phyloP scores from a whole-genome alignment of 2,113 vertebrate genomes.

The Struthidea cinerea region DNA sequence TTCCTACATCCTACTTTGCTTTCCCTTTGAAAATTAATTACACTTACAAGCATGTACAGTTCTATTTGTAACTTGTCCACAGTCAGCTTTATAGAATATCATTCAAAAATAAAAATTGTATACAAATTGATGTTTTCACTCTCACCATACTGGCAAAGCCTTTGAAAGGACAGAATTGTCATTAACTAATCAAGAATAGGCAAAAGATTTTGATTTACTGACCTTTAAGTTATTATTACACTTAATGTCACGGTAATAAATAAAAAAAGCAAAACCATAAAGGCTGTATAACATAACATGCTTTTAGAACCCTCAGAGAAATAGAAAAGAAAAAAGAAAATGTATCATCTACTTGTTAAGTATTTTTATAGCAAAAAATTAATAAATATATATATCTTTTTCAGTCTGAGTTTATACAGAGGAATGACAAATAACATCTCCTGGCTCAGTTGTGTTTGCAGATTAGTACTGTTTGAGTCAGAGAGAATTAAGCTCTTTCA shows the following conservation, averaged over 20 bases:
- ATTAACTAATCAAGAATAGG: neutral
- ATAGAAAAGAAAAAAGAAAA: neutral
- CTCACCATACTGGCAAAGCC: neutral
- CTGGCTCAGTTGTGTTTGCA: neutral
- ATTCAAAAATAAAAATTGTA: neutral
- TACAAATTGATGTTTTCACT: neutral
- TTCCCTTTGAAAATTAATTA: neutral
- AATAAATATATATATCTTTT: neutral
- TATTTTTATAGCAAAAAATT: neutral
- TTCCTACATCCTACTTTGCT: neutral
- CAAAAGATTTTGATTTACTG: neutral
- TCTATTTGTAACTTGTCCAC: neutral
- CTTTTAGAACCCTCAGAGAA: neutral
- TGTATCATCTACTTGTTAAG: neutral
- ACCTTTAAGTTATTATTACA: neutral
- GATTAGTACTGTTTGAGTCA: constrained; percentile 5
- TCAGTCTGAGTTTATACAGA: neutral
- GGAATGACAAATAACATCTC: constrained; percentile 4
- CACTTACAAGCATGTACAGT: neutral
- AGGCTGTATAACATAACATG: neutral
- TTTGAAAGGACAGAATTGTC: neutral
- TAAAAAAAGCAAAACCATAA: neutral
- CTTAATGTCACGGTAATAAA: neutral
- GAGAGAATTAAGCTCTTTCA: constrained; percentile 36
- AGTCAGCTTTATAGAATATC: neutral